A percentile compares a stretch with the other conserved stretches of the same genome.
Evolutionary conservation across 1,140 invertebrate genomes (phyloP).

Genomic region (Alviniconcha marisindica): DNA sequence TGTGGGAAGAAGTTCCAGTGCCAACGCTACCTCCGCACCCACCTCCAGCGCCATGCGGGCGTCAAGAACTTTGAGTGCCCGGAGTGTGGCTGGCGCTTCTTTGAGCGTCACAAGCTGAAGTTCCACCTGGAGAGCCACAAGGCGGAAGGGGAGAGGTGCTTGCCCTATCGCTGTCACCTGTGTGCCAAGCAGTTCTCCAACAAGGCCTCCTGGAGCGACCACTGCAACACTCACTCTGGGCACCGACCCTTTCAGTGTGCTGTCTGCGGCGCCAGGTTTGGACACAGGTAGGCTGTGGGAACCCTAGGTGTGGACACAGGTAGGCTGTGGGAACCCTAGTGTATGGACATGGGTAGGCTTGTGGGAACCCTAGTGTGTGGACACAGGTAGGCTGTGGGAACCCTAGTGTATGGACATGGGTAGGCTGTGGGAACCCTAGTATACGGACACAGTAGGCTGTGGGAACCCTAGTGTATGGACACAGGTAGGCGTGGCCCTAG

Average conservation of each 20-base stretch:
- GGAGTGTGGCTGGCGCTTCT: slow-evolving; percentile 54
- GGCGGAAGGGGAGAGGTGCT: slow-evolving; percentile 35
- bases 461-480: too few relatives aligned
- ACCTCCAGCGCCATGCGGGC: slow-evolving; percentile 52
- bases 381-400: slow-evolving; percentile 42
- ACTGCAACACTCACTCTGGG: slow-evolving; percentile 56
- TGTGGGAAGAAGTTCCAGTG: slow-evolving; percentile 52
- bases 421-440: too few relatives aligned
- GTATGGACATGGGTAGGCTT: too few relatives aligned
- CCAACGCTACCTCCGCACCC: slow-evolving; percentile 51
- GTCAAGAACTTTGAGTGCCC: slow-evolving; percentile 50
- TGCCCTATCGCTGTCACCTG: slow-evolving; percentile 47
- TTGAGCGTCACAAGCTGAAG: slow-evolving; percentile 51
- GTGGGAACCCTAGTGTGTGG: too few relatives aligned
- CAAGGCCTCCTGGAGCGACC: slow-evolving; percentile 45
- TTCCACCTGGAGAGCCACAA: slow-evolving; percentile 57
- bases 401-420: too few relatives aligned
- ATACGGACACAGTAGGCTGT: too few relatives aligned
- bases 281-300: slow-evolving; percentile 43
- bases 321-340: too few relatives aligned
- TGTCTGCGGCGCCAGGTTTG: slow-evolving; percentile 47
- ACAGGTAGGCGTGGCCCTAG: too few relatives aligned
- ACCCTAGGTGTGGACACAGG: too few relatives aligned
- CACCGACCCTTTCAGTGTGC: slow-evolving; percentile 50
- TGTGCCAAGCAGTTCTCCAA: slow-evolving; percentile 53